Conservation (phyloP, 2,888 invertebrate genomes). For the Heliconius charithonia region DNA sequence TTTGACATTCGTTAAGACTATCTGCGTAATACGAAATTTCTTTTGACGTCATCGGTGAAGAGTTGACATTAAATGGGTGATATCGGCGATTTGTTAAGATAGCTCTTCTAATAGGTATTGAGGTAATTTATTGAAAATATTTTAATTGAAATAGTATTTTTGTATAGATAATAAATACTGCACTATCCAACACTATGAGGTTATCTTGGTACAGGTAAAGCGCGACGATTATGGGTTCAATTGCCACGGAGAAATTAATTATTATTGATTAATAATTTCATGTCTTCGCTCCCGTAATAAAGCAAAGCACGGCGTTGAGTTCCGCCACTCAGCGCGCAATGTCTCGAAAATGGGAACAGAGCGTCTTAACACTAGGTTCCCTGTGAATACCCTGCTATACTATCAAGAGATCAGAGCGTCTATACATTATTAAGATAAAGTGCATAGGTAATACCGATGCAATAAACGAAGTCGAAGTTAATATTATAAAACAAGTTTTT, state of each 20-base stretch:
- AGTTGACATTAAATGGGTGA: not conserved
- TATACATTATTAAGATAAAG: too few relatives aligned
- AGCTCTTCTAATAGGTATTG: not conserved
- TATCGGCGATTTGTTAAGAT: not conserved
- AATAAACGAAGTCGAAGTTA: too few relatives aligned
- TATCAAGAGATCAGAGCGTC: not conserved
- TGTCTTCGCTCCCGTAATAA: too few relatives aligned
- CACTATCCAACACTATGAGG: too few relatives aligned
- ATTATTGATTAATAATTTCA: too few relatives aligned
- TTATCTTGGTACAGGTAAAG: not conserved
- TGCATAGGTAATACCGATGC: too few relatives aligned
- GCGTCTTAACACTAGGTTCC: not conserved
- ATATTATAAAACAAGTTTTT: not conserved
- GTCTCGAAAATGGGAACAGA: not conserved
- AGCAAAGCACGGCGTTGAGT: too few relatives aligned
- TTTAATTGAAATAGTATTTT: not conserved
- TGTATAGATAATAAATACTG: not conserved
- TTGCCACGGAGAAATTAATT: too few relatives aligned
- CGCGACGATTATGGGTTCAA: not conserved
- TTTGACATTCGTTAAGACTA: conserved; percentile 9
- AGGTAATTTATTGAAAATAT: not conserved
- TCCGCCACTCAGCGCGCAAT: too few relatives aligned
- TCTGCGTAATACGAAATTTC: not conserved
- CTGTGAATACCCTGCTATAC: not conserved
- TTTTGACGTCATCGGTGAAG: conserved; percentile 2